Evolutionary conservation across 2,113 vertebrate genomes (phyloP), one percentile per base, ranked within the genome.

Genomic region (Todiramphus saurophagus): DNA sequence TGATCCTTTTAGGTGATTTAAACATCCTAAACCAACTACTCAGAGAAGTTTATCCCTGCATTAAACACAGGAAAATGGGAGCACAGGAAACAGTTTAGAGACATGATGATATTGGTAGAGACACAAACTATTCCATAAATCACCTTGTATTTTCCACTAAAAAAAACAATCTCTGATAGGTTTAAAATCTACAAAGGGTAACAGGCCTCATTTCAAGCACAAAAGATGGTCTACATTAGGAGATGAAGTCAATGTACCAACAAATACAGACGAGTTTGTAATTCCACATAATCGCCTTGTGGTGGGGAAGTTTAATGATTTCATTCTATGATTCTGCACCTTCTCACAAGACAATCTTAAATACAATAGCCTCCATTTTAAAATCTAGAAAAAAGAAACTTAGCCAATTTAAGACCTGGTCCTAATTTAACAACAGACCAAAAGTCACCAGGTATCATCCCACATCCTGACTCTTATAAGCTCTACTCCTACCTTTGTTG

Each of bases 391-490:
- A 83, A 83, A 76, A n/a, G 7, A 43, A 43, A 43, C 43, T 68
- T 25, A 24, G 3, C 3, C 25, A 62, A 18, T 46, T 58, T 73
- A 64, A 86, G 37, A 79, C 11, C 20, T 55, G 18, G 21, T 72
- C 7, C 21, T 50, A 66, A 80, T 0, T 0, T 11, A 83, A 55
- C 17, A 48, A 15, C 13, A 66, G 50, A 66, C 4, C 15, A 46
- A 46, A 69, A 64, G 31, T 39, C 27, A 83, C 4, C 8, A 74
- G 66, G 7, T 11, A 41, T 19, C 46, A 88, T 24, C 27, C 21
- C 7, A 48, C 33, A 67, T 37, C 43, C 23, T 11, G 13, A 78
- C 11, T 59, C 25, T 13, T 39, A 39, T 4, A 58, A 87, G 58
- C 7, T 41, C 19, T 44, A 33, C 6, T 66, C 4, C 15, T 15